Evolutionary conservation across 2,113 vertebrate species (phyloP).

Genomic region (Hippocampus comes): DNA sequence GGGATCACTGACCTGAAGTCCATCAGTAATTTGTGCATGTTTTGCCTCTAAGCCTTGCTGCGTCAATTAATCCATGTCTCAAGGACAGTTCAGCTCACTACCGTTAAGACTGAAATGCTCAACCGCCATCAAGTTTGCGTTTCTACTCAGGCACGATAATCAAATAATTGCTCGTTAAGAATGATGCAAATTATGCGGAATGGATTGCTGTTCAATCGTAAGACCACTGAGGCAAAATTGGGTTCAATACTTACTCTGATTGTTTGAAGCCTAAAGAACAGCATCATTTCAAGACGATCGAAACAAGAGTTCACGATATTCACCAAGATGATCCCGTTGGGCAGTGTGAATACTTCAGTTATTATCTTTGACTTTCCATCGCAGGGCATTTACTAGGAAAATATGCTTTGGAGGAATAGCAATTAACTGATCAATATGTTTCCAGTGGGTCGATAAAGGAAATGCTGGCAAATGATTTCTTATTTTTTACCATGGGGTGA

Average conservation of each 20-base stretch:
- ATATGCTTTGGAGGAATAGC: no score
- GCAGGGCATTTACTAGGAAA: no score
- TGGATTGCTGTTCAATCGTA: not conserved
- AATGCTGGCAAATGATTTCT: not conserved
- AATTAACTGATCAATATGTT: no score
- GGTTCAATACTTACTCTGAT: not conserved
- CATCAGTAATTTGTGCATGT: slow-evolving; percentile 3
- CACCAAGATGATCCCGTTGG: no score
- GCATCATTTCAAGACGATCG: no score
- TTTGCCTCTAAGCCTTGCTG: not conserved
- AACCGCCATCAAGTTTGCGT: not conserved
- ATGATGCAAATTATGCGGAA: not conserved
- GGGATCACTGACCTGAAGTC: slow-evolving; percentile 24
- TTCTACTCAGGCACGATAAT: not conserved
- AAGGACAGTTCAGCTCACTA: not conserved
- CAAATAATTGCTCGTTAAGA: not conserved
- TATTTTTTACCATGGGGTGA: not conserved
- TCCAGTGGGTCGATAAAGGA: not conserved
- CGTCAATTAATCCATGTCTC: not conserved
- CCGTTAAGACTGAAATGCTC: not conserved
- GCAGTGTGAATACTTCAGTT: no score
- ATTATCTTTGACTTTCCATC: no score
- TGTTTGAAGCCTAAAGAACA: no score
- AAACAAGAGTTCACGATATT: no score
- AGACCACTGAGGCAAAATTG: not conserved